These are phyloP conservation scores for Scomberomorus guttatus DNA, from an alignment of 2,797 vertebrate genomes.

Conservation along the genomic window DNA sequence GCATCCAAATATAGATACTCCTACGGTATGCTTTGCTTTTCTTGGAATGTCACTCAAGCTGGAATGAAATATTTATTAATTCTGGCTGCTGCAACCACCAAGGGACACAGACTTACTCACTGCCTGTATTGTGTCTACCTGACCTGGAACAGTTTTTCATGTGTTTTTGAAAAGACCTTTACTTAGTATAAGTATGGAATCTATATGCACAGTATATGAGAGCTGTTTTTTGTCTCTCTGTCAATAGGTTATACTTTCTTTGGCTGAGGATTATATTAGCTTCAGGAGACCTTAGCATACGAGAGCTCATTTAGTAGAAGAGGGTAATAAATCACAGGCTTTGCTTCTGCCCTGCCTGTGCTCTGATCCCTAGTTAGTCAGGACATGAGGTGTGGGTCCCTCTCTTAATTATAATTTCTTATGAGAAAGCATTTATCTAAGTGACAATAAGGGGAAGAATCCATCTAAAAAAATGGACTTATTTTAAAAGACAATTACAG, in stretches of 20 bases:
- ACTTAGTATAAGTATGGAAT: background rate
- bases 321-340: slow-evolving; percentile 50
- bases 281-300: slow-evolving; percentile 13
- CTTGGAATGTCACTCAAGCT: slow-evolving; percentile 38
- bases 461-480: slow-evolving; percentile 11
- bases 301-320: slow-evolving; percentile 32
- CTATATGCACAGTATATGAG: background rate
- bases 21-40: slow-evolving; percentile 30
- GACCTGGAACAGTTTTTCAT: background rate
- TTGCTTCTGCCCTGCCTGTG: slow-evolving; percentile 5
- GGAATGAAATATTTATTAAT: slow-evolving; percentile 66
- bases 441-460: slow-evolving; percentile 35
- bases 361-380: slow-evolving; percentile 34
- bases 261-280: slow-evolving; percentile 33
- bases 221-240: background rate
- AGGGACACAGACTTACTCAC: slow-evolving; percentile 1
- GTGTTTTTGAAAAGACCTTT: slow-evolving; percentile 2
- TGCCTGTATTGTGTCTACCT: background rate
- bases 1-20: slow-evolving; percentile 46
- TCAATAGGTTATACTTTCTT: background rate
- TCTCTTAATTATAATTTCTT: slow-evolving; percentile 50
- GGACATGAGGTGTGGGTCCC: slow-evolving; percentile 22
- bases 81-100: slow-evolving; percentile 1
- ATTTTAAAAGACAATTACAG: slow-evolving; percentile 3
- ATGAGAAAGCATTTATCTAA: slow-evolving; percentile 57